Evolutionary conservation across 2,113 vertebrate species (phyloP).

Genomic region (Apteryx mantelli): DNA sequence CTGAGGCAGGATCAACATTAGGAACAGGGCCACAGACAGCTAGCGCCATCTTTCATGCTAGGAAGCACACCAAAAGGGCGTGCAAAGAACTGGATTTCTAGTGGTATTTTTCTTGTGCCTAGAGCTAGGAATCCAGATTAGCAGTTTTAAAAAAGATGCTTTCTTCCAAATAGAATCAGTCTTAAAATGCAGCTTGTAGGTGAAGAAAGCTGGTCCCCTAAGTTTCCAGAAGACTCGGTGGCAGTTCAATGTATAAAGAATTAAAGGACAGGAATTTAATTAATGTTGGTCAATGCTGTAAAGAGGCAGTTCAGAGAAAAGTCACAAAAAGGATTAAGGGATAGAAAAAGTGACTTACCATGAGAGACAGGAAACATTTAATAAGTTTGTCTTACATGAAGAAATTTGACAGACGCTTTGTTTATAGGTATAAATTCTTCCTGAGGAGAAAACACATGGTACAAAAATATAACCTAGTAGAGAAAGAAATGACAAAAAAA

Average conservation of each 20-base stretch:
- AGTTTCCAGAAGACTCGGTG: background rate
- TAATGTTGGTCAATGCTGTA: background rate
- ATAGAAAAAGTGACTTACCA: background rate
- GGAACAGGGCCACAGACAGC: background rate
- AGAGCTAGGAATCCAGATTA: background rate
- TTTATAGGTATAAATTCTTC: background rate
- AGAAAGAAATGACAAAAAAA: slow-evolving; percentile 20
- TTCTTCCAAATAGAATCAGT: background rate
- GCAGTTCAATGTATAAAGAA: background rate
- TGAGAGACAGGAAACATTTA: background rate
- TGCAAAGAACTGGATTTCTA: background rate
- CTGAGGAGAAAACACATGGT: background rate
- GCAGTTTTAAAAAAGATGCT: background rate
- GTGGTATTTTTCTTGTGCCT: background rate
- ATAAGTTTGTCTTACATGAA: background rate
- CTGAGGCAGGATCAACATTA: background rate
- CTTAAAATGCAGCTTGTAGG: background rate
- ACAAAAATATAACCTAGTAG: background rate
- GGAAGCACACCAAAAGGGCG: background rate
- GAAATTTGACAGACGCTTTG: background rate
- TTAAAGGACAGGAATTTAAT: background rate
- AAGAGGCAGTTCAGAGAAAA: background rate
- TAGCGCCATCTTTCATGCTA: background rate
- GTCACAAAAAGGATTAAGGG: background rate
- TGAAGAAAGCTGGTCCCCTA: background rate